Evolutionary conservation across 2,888 invertebrate species (phyloP), one percentile per base, ranked within the genome.

Genomic region (Polydrusus cervinus): DNA sequence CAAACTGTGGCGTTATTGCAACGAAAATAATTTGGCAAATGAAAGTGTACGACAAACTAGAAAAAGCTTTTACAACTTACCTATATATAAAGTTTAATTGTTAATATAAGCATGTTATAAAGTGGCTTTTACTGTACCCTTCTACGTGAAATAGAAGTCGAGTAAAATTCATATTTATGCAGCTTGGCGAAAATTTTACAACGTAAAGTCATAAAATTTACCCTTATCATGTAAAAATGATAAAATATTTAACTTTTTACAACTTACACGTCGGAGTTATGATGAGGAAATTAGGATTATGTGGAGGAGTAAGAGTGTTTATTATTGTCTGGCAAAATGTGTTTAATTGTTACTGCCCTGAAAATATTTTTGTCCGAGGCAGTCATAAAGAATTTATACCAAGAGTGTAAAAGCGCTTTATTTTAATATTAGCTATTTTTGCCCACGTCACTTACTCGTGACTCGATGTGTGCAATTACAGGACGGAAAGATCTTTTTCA

Each of bases 111-210:
- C 38, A 38, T 14, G 38, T 1, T 60, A 7, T 38, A 38, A 60
- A 60, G 57, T 38, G n/a, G 57, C 38, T 60, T 18, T 60, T 60
- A 60, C 57, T 38, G 30, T 60, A 60, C 14, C 30, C 7, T n/a
- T 34, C 34, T n/a, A 38, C 8, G 57, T 16, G 10, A 38, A 60
- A 60, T 38, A 18, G 57, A 60, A 14, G 49, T 34, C 66, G 38
- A 34, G 25, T 10, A 66, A 53, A 66, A 66, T 66, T 49, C 55
- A 64, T 71, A 71, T 71, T 71, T 71, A 71, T 71, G 62, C 62
- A 40, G 49, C 43, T 49, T 40, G 51, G 64, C 55, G 34, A 18
- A 40, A 40, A 64, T 71, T 71, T 62, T 71, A 57, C 34, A 62
- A 51, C 8, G 62, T 43, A 53, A 20, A 53, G 20, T 64, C 34